Conservation (phyloP, 2,113 vertebrate species). For the Passer montanus region DNA sequence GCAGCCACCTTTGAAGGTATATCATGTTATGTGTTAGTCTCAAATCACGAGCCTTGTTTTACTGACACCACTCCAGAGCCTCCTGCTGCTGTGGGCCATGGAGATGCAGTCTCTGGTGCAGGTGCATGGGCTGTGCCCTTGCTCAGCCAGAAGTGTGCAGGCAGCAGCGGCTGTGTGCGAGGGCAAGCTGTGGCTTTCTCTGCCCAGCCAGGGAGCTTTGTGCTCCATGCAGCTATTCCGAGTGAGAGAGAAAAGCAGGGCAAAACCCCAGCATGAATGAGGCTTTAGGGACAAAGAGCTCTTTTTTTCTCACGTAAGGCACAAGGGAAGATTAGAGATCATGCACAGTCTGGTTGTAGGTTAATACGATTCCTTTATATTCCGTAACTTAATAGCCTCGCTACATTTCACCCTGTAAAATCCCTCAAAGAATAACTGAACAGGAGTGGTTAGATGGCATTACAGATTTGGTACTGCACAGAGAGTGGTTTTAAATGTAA, state of each 20-base stretch:
- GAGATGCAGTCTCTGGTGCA: neutral
- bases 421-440: neutral
- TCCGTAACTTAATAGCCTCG: neutral
- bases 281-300: conserved; percentile 22
- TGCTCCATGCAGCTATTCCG: neutral
- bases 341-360: neutral
- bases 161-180: neutral
- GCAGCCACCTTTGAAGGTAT: neutral
- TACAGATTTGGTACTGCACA: neutral
- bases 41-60: neutral
- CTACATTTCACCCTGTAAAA: conserved; percentile 10
- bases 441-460: neutral
- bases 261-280: neutral
- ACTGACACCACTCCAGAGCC: neutral
- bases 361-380: neutral
- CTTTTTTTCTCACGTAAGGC: neutral
- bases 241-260: neutral
- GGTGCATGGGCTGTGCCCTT: neutral
- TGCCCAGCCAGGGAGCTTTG: neutral
- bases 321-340: neutral
- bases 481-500: neutral
- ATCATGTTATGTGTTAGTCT: neutral
- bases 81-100: neutral
- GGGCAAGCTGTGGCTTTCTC: neutral
- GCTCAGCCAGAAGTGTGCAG: neutral